Evolutionary conservation across 2,888 invertebrate species (phyloP).

Genomic region (Acanthosepion esculentum): DNA sequence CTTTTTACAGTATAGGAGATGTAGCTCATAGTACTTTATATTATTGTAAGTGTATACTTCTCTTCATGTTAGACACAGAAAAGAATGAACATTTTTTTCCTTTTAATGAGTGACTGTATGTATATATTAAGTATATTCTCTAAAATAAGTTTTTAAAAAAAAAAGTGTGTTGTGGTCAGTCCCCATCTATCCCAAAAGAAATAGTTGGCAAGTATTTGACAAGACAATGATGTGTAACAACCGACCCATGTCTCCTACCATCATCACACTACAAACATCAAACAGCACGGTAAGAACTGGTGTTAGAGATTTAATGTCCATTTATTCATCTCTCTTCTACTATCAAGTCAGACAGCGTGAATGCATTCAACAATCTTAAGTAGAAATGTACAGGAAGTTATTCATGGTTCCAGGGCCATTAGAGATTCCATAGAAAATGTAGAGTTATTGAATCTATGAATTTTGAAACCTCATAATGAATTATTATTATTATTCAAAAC

Average conservation of each 20-base stretch:
- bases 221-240: not conserved
- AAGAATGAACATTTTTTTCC: not conserved
- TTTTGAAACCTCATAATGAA: conserved; percentile 20
- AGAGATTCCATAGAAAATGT: not conserved
- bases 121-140: not conserved
- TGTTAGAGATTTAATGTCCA: not conserved
- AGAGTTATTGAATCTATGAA: not conserved
- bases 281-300: not conserved
- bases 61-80: not conserved
- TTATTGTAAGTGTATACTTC: not conserved
- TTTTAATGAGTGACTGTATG: not conserved
- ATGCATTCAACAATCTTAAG: not conserved
- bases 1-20: too few species aligned
- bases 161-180: not conserved
- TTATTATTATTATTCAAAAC: not conserved
- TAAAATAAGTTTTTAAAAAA: not conserved
- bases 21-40: too few species aligned
- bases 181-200: not conserved
- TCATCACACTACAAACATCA: not conserved
- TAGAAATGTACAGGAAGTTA: not conserved
- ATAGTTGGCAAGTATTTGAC: not conserved
- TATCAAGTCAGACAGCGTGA: not conserved
- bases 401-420: not conserved
- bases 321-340: not conserved
- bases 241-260: not conserved